Conservation (phyloP, 2,797 vertebrate species). For the Squalus acanthias region DNA sequence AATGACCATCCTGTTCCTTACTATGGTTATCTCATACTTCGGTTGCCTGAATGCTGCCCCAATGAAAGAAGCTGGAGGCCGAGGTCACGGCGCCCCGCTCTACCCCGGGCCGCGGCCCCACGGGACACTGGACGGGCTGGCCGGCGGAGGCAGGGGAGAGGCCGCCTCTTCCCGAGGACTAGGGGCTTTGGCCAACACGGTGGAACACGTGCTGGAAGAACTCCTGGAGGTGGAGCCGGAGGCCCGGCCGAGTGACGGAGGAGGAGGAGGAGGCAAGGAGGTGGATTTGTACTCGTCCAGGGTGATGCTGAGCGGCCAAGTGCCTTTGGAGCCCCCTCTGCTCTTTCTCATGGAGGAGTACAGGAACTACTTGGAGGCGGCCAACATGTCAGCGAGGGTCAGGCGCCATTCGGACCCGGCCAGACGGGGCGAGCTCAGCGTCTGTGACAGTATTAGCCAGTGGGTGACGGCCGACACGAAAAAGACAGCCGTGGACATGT, state of each 20-base stretch:
- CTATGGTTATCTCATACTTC: slow-evolving; percentile 99
- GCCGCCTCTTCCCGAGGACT: slow-evolving; percentile 66
- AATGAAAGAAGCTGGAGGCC: slow-evolving; percentile 87
- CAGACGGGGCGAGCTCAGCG: slow-evolving; percentile 92
- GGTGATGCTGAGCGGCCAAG: slow-evolving; percentile 99
- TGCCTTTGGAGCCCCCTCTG: slow-evolving; percentile 98
- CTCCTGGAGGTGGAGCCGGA: slow-evolving; percentile 81
- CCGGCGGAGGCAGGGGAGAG: slow-evolving; percentile 47
- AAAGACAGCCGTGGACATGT: slow-evolving; percentile 99
- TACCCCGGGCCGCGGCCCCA: slow-evolving; percentile 86
- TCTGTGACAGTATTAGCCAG: slow-evolving; percentile 98
- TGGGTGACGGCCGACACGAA: slow-evolving; percentile 99
- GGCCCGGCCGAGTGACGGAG: slow-evolving; percentile 59
- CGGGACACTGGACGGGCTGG: slow-evolving; percentile 82
- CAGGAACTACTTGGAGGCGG: slow-evolving; percentile 98
- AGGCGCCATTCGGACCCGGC: slow-evolving; percentile 94
- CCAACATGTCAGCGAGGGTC: slow-evolving; percentile 98
- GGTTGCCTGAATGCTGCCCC: slow-evolving; percentile 99
- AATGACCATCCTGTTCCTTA: slow-evolving; percentile 99
- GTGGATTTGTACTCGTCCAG: slow-evolving; percentile 91
- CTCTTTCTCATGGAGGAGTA: slow-evolving; percentile 99
- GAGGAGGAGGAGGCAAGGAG: slow-evolving; percentile 77
- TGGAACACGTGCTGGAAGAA: slow-evolving; percentile 98
- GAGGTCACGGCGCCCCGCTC: slow-evolving; percentile 89
- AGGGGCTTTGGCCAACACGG: slow-evolving; percentile 87